Percentiles rank a stretch among this genome's conserved stretches.
These are phyloP conservation scores for Chelon labrosus DNA, from an alignment of 2,797 vertebrate genomes.

Conservation along the genomic window DNA sequence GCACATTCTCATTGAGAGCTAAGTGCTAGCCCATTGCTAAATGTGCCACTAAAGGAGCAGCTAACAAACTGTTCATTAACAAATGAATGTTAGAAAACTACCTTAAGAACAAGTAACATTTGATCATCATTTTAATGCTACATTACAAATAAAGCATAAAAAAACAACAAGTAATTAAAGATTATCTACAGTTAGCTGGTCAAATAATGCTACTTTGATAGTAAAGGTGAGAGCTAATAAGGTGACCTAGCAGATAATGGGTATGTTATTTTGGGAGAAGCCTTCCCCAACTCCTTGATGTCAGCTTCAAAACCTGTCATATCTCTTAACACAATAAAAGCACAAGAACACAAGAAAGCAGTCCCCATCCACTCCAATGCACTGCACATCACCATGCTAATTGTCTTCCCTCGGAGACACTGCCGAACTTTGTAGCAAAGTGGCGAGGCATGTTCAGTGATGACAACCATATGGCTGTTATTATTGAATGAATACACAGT, in stretches of 20 bases:
- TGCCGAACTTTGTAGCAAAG: slow-evolving; percentile 61
- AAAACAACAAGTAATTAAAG: too few species aligned
- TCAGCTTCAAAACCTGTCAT: background rate
- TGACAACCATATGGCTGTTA: slow-evolving; percentile 79
- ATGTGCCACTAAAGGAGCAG: too few species aligned
- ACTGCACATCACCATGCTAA: slow-evolving; percentile 59
- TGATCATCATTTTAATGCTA: background rate
- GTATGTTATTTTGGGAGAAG: background rate
- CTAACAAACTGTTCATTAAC: too few species aligned
- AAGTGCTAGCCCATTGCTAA: too few species aligned
- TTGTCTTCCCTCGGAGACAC: slow-evolving; percentile 65
- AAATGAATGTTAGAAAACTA: too few species aligned
- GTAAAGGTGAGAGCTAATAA: too few species aligned
- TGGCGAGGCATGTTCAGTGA: slow-evolving; percentile 68
- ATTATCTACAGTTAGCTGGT: background rate
- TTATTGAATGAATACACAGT: slow-evolving; percentile 73
- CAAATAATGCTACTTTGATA: background rate
- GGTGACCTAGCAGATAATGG: too few species aligned
- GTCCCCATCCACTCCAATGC: slow-evolving; percentile 6
- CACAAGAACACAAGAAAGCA: slow-evolving; percentile 16
- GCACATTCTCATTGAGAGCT: too few species aligned
- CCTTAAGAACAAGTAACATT: background rate
- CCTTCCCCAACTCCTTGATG: background rate
- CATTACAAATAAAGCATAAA: background rate
- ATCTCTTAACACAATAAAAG: slow-evolving; percentile 15